Evolutionary conservation across 2,888 invertebrate species (phyloP).

Genomic region (Eurytoma californica): DNA sequence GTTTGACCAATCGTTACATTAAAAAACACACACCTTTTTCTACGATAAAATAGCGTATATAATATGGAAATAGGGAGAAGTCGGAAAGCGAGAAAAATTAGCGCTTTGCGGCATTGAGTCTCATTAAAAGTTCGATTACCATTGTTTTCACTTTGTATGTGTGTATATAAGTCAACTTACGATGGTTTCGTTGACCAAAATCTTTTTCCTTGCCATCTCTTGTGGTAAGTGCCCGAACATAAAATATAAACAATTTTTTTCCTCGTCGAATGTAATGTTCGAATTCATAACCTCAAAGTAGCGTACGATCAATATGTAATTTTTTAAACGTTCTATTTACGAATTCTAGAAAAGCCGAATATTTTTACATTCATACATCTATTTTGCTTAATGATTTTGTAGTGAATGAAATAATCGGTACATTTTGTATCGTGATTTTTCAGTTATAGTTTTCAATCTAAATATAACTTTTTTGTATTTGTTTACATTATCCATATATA

Average conservation of each 20-base stretch:
- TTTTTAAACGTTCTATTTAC: background rate
- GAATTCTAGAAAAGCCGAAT: background rate
- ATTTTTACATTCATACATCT: background rate
- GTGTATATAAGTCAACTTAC: constrained; percentile 26
- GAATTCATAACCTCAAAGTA: constrained; percentile 45
- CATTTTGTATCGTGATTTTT: background rate
- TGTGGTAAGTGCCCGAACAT: constrained; percentile 65
- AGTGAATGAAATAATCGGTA: background rate
- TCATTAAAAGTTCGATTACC: background rate
- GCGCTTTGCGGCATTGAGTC: constrained; percentile 28
- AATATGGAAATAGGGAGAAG: constrained; percentile 45
- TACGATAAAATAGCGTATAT: background rate
- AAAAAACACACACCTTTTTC: background rate
- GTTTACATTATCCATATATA: background rate
- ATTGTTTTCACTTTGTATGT: constrained; percentile 33
- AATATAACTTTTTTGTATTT: background rate
- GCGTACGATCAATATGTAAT: constrained; percentile 41
- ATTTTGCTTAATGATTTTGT: background rate
- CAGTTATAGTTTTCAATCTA: background rate
- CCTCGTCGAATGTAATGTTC: constrained; percentile 14
- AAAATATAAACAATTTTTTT: constrained; percentile 35
- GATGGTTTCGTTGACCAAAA: constrained; percentile 69
- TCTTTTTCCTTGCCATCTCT: constrained; percentile 64
- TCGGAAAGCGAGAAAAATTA: constrained; percentile 31
- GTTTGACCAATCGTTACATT: background rate